Percentiles rank a stretch among this genome's conserved stretches.
These are phyloP conservation scores for Patella pellucida DNA, from an alignment of 2,888 invertebrate genomes.

Conservation along the genomic window DNA sequence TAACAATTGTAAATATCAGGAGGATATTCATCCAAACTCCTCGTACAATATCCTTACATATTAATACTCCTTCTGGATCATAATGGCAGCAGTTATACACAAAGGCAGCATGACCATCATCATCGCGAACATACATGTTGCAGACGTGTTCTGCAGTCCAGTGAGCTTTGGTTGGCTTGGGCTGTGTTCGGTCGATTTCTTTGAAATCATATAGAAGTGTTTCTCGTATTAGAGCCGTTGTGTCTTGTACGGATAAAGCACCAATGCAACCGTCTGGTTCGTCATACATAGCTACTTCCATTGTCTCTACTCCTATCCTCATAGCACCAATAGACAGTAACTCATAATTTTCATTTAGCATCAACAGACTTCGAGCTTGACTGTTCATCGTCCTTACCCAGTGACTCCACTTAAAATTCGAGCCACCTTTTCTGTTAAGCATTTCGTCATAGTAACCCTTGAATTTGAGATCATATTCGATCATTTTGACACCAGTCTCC, in stretches of 20 bases:
- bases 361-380: constrained; percentile 57
- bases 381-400: constrained; percentile 52
- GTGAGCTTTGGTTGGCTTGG: constrained; percentile 20
- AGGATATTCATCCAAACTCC: constrained; percentile 49
- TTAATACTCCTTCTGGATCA: constrained; percentile 15
- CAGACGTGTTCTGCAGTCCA: constrained; percentile 42
- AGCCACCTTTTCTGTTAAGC: neutral
- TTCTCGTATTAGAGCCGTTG: constrained; percentile 34
- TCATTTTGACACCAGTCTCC: neutral
- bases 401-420: neutral
- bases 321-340: constrained; percentile 53
- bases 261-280: constrained; percentile 49
- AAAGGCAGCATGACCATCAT: constrained; percentile 34
- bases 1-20: constrained; percentile 41
- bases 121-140: constrained; percentile 36
- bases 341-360: constrained; percentile 58
- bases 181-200: constrained; percentile 15
- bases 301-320: constrained; percentile 46
- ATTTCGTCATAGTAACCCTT: neutral
- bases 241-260: constrained; percentile 25
- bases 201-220: constrained; percentile 52
- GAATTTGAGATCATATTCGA: neutral
- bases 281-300: constrained; percentile 48
- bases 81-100: constrained; percentile 35
- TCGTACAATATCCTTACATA: constrained; percentile 35